These are phyloP conservation scores for Choloepus hoffmanni DNA, from an alignment of 2,113 vertebrate genomes.

Conservation along the genomic window DNA sequence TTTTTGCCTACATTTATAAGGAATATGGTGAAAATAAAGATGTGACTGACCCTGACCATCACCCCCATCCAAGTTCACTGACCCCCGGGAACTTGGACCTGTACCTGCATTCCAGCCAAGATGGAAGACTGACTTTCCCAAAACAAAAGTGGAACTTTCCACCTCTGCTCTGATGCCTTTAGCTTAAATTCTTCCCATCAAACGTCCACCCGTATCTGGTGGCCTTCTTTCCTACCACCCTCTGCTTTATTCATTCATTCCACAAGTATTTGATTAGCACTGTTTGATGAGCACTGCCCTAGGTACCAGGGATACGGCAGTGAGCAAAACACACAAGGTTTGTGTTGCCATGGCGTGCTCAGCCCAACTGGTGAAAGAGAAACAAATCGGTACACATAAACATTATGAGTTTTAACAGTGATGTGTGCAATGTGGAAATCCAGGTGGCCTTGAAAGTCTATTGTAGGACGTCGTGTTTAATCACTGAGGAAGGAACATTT, in stretches of 20 bases:
- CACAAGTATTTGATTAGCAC: background rate
- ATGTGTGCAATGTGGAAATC: rapidly evolving
- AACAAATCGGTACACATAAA: background rate
- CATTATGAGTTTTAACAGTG: rapidly evolving
- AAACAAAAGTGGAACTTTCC: background rate
- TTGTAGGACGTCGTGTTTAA: background rate
- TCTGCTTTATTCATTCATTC: background rate
- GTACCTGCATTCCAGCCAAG: too few species aligned
- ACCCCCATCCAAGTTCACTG: too few species aligned
- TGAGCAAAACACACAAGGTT: too few species aligned
- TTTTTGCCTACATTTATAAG: background rate
- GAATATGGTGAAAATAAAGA: background rate
- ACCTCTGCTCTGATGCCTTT: background rate
- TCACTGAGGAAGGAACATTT: too few species aligned
- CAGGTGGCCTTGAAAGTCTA: rapidly evolving
- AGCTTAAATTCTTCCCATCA: background rate
- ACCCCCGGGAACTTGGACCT: too few species aligned
- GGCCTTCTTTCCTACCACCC: background rate
- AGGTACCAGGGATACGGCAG: background rate
- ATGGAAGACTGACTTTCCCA: background rate
- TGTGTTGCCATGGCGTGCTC: rapidly evolving
- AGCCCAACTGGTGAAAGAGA: background rate
- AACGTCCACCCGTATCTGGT: background rate
- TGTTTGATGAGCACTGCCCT: rapidly evolving
- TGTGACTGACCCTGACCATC: too few species aligned